Percentiles rank a stretch among this genome's conserved stretches.
phyloP scores from a whole-genome alignment of 2,113 vertebrate species.

The Hyperoodon ampullatus region DNA sequence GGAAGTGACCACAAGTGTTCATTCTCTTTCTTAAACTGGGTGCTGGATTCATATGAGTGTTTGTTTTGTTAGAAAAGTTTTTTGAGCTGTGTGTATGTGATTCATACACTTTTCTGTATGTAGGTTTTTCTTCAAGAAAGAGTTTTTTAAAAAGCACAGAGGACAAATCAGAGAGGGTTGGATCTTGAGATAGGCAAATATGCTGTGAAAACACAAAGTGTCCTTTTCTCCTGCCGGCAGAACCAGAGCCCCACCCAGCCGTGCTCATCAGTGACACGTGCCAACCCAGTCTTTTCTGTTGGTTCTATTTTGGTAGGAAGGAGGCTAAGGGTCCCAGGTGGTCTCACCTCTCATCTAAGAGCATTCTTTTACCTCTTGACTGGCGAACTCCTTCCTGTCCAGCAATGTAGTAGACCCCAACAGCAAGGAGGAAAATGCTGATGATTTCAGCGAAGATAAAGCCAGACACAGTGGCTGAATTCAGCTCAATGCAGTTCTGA shows the following conservation, averaged over 20 bases:
- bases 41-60: background rate
- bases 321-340: background rate
- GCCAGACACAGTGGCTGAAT: constrained; percentile 79
- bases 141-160: background rate
- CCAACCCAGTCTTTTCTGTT: background rate
- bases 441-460: constrained; percentile 82
- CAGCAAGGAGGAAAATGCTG: constrained; percentile 82
- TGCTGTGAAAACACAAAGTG: background rate
- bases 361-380: constrained; percentile 84
- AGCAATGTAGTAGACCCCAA: constrained; percentile 84
- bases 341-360: background rate
- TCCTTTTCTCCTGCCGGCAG: background rate
- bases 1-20: background rate
- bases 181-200: background rate
- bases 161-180: background rate
- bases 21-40: background rate
- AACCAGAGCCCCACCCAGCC: background rate
- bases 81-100: background rate
- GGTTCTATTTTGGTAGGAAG: background rate
- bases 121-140: background rate
- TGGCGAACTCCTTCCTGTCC: constrained; percentile 78
- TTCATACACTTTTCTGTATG: background rate
- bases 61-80: background rate
- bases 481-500: constrained; percentile 87
- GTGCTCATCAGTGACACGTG: background rate